These are phyloP conservation scores for Neodiprion virginianus DNA, from an alignment of 1,140 invertebrate genomes.

Conservation along the genomic window DNA sequence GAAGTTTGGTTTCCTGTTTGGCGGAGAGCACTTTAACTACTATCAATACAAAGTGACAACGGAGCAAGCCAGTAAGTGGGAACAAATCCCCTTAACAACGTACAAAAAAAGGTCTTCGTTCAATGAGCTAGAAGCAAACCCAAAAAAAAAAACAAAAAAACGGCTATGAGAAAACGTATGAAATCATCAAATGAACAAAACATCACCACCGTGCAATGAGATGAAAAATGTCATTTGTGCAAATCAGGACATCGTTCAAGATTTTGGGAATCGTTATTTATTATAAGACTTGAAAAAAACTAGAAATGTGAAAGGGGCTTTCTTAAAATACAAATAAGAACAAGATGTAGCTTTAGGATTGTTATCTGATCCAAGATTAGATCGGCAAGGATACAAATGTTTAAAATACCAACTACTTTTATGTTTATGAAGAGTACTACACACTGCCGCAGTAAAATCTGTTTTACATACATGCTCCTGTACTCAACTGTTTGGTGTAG, in stretches of 20 bases:
- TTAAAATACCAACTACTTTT: slow-evolving; percentile 28
- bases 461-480: slow-evolving; percentile 17
- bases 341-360: slow-evolving; percentile 44
- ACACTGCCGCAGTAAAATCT: slow-evolving; percentile 25
- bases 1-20: slow-evolving; percentile 96
- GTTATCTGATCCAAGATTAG: slow-evolving; percentile 35
- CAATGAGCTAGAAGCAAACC: slow-evolving; percentile 38
- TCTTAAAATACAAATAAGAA: background rate
- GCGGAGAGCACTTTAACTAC: slow-evolving; percentile 94
- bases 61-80: slow-evolving; percentile 84
- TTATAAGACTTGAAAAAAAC: slow-evolving; percentile 36
- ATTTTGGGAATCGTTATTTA: slow-evolving; percentile 42
- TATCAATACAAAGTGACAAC: slow-evolving; percentile 95
- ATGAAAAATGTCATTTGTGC: slow-evolving; percentile 40
- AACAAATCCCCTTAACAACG: slow-evolving; percentile 46
- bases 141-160: slow-evolving; percentile 29
- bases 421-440: slow-evolving; percentile 31
- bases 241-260: slow-evolving; percentile 40
- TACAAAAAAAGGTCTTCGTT: slow-evolving; percentile 44
- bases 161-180: background rate
- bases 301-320: background rate
- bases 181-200: slow-evolving; percentile 20
- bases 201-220: slow-evolving; percentile 34
- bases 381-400: slow-evolving; percentile 26
- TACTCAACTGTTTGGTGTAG: slow-evolving; percentile 30